Conservation (phyloP, 2,888 invertebrate genomes). For the Synanthedon myopaeformis region DNA sequence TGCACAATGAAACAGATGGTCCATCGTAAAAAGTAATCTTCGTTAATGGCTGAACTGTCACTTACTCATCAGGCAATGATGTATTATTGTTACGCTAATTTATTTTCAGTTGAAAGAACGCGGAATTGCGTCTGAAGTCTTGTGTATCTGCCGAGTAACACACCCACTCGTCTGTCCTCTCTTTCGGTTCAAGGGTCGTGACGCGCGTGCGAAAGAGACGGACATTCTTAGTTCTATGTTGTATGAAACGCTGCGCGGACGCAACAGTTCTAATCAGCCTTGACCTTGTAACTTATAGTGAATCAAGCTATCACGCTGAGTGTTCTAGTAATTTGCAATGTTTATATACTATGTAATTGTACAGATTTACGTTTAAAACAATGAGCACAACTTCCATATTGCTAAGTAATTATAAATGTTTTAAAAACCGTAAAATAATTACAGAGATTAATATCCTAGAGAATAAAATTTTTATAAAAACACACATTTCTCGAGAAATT, state of each 20-base stretch:
- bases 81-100: conserved; percentile 22
- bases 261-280: conserved; percentile 41
- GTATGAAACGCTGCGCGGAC: conserved; percentile 19
- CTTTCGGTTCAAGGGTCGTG: conserved; percentile 7
- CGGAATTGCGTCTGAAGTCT: conserved; percentile 38
- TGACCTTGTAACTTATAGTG: conserved; percentile 58
- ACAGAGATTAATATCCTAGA: no score
- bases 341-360: conserved; percentile 4
- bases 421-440: no score
- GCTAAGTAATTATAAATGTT: no score
- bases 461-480: no score
- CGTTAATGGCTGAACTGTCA: background rate
- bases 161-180: conserved; percentile 23
- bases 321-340: conserved; percentile 28
- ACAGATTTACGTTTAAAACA: background rate
- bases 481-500: no score
- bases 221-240: conserved; percentile 14
- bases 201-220: conserved; percentile 26
- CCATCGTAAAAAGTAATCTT: background rate
- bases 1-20: no score
- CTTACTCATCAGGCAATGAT: background rate
- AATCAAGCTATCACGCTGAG: conserved; percentile 28
- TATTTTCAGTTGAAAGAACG: conserved; percentile 52
- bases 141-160: conserved; percentile 30
- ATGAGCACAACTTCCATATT: no score